These are phyloP conservation scores for Netta rufina DNA, from an alignment of 2,797 vertebrate species.

Conservation along the genomic window DNA sequence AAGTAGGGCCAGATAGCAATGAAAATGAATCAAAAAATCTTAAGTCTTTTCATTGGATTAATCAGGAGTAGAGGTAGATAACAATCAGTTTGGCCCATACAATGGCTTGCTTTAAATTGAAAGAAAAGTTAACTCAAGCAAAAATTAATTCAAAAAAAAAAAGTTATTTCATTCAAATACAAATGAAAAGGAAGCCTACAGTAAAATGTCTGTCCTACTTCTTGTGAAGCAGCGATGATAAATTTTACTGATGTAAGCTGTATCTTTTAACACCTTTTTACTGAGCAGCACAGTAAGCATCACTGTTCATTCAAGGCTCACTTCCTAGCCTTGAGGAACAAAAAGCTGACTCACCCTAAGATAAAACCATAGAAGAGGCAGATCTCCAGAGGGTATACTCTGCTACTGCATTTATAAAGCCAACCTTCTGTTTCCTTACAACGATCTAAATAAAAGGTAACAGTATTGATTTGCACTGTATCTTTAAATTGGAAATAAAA, in stretches of 20 bases:
- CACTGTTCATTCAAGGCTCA: conserved; percentile 26
- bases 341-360: conserved; percentile 47
- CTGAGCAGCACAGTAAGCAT: background rate
- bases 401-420: background rate
- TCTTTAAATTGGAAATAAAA: background rate
- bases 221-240: background rate
- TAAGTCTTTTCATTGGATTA: background rate
- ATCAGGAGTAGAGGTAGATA: background rate
- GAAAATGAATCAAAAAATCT: background rate
- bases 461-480: background rate
- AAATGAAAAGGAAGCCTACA: background rate
- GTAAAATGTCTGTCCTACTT: background rate
- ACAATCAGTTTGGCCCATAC: background rate
- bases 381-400: conserved; percentile 11
- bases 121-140: background rate
- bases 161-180: background rate
- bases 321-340: conserved; percentile 15
- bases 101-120: background rate
- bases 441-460: conserved; percentile 10
- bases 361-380: conserved; percentile 42
- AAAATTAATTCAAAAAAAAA: background rate
- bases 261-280: conserved; percentile 5
- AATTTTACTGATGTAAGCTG: conserved; percentile 23
- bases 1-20: background rate
- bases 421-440: conserved; percentile 19